Conservation (phyloP, 1,140 invertebrate species). For the Psilanteris sp. region DNA sequence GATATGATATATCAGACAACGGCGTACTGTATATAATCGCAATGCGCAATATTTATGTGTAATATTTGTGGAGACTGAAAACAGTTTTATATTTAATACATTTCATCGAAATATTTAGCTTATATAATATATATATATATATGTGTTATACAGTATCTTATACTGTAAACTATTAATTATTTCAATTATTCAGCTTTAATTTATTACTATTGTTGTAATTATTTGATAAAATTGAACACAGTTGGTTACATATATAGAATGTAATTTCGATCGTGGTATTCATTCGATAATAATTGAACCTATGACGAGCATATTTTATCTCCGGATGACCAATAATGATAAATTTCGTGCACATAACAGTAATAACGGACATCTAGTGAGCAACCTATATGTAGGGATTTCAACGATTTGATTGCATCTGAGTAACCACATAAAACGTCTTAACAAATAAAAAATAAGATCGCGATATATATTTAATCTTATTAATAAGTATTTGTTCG, state of each 20-base stretch:
- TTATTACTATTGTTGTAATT: too few species aligned
- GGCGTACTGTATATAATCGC: too few species aligned
- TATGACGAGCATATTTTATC: conserved; percentile 33
- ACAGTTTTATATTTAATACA: too few species aligned
- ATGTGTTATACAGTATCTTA: too few species aligned
- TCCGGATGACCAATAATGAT: conserved; percentile 40
- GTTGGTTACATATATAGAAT: not conserved
- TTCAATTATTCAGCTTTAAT: too few species aligned
- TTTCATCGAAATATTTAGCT: too few species aligned
- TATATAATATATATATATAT: too few species aligned
- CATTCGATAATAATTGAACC: conserved; percentile 24
- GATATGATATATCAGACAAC: too few species aligned
- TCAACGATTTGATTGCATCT: conserved; percentile 30
- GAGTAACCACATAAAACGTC: conserved; percentile 25
- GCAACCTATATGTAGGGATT: conserved; percentile 29
- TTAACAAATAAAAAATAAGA: conserved; percentile 7
- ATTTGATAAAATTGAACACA: too few species aligned
- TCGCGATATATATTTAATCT: conserved; percentile 6
- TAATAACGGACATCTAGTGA: conserved; percentile 31
- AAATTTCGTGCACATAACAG: conserved; percentile 37
- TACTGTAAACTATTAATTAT: too few species aligned
- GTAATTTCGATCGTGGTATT: conserved; percentile 16
- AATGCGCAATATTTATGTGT: too few species aligned
- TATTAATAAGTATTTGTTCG: conserved; percentile 21
- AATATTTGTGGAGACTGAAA: too few species aligned